phyloP scores from a whole-genome alignment of 2,113 vertebrate species.

The Nycticorax nycticorax region DNA sequence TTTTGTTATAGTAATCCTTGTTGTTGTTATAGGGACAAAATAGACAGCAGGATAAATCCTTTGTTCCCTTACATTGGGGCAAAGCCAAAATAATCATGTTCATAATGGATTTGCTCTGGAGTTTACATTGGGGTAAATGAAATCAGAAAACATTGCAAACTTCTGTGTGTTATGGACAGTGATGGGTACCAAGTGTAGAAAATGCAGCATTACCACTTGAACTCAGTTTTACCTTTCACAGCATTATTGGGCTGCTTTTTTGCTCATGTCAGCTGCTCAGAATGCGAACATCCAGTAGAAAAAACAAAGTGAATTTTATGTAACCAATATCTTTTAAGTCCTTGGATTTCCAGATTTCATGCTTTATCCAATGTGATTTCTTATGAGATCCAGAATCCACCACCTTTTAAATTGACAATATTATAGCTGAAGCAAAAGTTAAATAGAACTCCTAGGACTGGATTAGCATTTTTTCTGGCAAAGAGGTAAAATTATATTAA shows the following conservation, averaged over 20 bases:
- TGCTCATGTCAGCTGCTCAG: background rate
- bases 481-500: constrained; percentile 59
- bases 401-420: constrained; percentile 10
- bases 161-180: background rate
- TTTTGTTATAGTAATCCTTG: background rate
- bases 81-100: background rate
- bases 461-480: constrained; percentile 32
- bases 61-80: background rate
- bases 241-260: background rate
- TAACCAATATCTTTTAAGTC: background rate
- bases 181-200: background rate
- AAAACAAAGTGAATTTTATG: background rate
- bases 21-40: background rate
- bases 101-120: background rate
- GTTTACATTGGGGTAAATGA: background rate
- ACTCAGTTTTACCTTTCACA: background rate
- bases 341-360: constrained; percentile 34
- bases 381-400: background rate
- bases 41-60: background rate
- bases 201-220: background rate
- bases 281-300: background rate
- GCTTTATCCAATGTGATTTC: background rate
- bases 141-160: background rate
- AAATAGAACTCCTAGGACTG: constrained; percentile 21
- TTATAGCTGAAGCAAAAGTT: constrained; percentile 46